Conservation (phyloP, 2,888 invertebrate genomes). For the Hyppa rectilinea region DNA sequence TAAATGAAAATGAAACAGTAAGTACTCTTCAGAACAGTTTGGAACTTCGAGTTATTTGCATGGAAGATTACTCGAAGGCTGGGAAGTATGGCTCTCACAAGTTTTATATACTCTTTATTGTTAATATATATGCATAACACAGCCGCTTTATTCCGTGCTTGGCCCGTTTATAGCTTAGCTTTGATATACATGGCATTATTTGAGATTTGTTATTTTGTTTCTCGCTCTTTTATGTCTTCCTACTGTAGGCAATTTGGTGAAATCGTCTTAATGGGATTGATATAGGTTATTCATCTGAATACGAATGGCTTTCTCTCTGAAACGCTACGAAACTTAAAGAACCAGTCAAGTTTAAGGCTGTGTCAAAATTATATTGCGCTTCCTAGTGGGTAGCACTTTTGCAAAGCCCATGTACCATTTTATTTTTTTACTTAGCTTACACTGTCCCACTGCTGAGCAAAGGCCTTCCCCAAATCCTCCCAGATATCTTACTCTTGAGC, state of each 20-base stretch:
- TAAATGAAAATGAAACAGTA: slow-evolving; percentile 32
- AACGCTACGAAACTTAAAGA: background rate
- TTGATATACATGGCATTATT: slow-evolving; percentile 33
- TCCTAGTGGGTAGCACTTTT: background rate
- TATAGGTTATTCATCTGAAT: background rate
- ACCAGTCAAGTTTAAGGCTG: background rate
- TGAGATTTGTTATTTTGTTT: slow-evolving; percentile 24
- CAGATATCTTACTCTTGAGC: too few relatives aligned
- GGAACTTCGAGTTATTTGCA: slow-evolving; percentile 30
- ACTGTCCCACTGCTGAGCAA: too few relatives aligned
- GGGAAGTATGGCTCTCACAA: slow-evolving; percentile 1
- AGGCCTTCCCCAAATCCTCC: too few relatives aligned
- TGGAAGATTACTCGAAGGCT: slow-evolving; percentile 18
- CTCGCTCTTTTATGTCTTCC: slow-evolving; percentile 12
- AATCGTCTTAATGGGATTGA: slow-evolving; percentile 9
- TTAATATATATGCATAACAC: slow-evolving; percentile 45
- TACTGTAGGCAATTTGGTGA: slow-evolving; percentile 5
- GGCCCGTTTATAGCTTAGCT: slow-evolving; percentile 40
- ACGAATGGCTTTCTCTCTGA: too few relatives aligned
- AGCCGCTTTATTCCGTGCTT: slow-evolving; percentile 26
- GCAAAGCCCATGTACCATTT: background rate
- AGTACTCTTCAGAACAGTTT: slow-evolving; percentile 23
- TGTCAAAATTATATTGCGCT: background rate
- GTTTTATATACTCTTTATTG: slow-evolving; percentile 34
- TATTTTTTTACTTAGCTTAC: too few relatives aligned